Conservation (phyloP, 1,140 invertebrate genomes). For the Drosophila novamexicana region DNA sequence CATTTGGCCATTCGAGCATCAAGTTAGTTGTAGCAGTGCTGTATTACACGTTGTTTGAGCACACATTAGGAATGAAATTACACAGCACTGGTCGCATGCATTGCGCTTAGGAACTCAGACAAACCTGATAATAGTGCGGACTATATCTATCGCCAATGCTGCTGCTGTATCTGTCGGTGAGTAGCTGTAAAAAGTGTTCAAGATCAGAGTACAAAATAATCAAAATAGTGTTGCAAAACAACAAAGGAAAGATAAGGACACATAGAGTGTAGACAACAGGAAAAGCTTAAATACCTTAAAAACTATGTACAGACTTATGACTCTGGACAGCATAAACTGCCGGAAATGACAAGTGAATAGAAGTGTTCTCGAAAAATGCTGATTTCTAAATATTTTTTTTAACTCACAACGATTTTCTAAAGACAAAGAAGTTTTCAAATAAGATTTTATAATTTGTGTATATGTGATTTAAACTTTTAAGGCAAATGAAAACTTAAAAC, state of each 20-base stretch:
- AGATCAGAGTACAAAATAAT: conserved; percentile 2
- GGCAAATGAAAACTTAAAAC: no score
- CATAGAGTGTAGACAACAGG: neutral
- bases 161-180: conserved; percentile 78
- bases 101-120: conserved; percentile 20
- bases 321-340: no score
- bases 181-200: conserved; percentile 62
- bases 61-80: conserved; percentile 3
- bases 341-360: no score
- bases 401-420: no score
- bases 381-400: no score
- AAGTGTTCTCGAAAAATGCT: no score
- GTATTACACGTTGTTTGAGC: neutral
- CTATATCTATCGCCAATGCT: conserved; percentile 81
- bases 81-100: conserved; percentile 16
- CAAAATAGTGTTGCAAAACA: neutral
- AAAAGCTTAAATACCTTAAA: neutral
- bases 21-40: neutral
- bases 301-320: no score
- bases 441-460: no score
- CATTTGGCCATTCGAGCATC: neutral
- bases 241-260: neutral
- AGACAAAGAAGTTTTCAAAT: no score
- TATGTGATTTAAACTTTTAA: no score
- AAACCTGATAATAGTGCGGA: conserved; percentile 81